phyloP scores from a whole-genome alignment of 2,113 vertebrate genomes.

The Nycticorax nycticorax region DNA sequence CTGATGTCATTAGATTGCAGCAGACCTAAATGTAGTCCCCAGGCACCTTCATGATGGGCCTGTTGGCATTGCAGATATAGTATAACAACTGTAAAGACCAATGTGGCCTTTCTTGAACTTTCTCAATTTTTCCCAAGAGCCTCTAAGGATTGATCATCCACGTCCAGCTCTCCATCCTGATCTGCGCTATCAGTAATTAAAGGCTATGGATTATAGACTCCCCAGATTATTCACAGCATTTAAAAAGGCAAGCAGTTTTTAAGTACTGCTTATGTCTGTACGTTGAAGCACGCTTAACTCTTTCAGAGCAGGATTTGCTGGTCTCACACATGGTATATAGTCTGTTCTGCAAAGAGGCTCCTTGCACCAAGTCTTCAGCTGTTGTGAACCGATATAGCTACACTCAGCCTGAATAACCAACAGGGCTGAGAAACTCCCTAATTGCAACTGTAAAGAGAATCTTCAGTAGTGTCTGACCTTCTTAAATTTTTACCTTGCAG shows the following conservation, averaged over 20 bases:
- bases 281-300: not conserved
- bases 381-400: not conserved
- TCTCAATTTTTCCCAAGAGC: not conserved
- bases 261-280: not conserved
- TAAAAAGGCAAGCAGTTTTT: not conserved
- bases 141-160: not conserved
- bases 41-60: not conserved
- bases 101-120: not conserved
- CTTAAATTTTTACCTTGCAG: not conserved
- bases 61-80: not conserved
- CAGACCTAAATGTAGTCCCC: not conserved
- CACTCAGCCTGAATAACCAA: not conserved
- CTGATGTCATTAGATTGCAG: not conserved
- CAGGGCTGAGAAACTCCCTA: not conserved
- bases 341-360: not conserved
- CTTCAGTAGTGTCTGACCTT: not conserved
- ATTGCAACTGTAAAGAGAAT: not conserved
- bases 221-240: not conserved
- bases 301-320: not conserved
- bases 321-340: fast-evolving
- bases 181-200: not conserved
- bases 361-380: not conserved
- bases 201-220: not conserved
- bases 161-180: not conserved
- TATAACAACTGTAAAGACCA: not conserved